Evolutionary conservation across 2,797 vertebrate genomes (phyloP), one percentile per base, ranked within the genome.

Genomic region (Tragopan temminckii): DNA sequence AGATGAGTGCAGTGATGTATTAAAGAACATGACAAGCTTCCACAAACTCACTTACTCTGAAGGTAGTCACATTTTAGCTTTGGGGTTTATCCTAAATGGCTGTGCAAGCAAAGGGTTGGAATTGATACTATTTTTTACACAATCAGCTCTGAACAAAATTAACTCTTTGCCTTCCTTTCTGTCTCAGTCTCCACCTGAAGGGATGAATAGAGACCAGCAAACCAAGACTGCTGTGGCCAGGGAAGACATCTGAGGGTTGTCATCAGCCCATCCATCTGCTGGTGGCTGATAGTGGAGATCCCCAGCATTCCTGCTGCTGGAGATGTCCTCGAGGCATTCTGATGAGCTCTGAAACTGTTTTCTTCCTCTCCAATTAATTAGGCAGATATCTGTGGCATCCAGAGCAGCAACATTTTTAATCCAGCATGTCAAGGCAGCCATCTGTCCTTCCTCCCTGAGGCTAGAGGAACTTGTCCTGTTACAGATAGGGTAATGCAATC

Each of bases 401-500:
- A 66, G 81, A 89, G 63, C 40, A 70, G 57, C 72, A 79, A 57
- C 23, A 38, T 75, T 61, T 89, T 62, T 82, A 79, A 80, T 61
- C 58, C 14, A 29, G 33, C 55, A 8, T 45, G 59, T 80, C 53
- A 58, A 80, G 58, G 38, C 77, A 79, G 33, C 72, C 77, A 52
- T 46, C 89, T 86, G 78, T 66, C 68, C 86, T 57, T 83, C 53
- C 78, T 69, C 81, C 72, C 85, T 31, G 85, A 23, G 66, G 85
- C 72, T 24, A 33, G 9, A 52, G 72, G 53, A 61, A 36, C 36
- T n/a, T 57, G 33, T 57, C 58, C 62, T 40, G 21, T 48, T 55
- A 33, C 46, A 57, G 40, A 42, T 4, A 62, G 25, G 21, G 52
- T 40, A 70, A 80, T 9, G 40, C 42, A 71, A 20, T 62, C 53